Evolutionary conservation across 2,113 vertebrate species (phyloP).

Genomic region (Opisthocomus hoazin): DNA sequence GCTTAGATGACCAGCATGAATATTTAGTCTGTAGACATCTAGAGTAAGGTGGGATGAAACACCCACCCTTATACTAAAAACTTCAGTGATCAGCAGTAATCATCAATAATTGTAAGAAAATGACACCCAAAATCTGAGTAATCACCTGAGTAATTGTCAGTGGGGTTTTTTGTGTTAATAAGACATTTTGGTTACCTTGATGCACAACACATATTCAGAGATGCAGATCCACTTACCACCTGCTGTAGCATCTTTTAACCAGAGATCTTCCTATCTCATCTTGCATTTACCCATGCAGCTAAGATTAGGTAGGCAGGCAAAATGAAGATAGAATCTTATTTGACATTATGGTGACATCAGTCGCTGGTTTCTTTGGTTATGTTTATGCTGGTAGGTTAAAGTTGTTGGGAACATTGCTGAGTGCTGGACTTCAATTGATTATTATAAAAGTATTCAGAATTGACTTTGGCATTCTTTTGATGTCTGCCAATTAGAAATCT

Average conservation of each 20-base stretch:
- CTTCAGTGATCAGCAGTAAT: not conserved
- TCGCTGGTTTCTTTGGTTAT: not conserved
- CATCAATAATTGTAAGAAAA: not conserved
- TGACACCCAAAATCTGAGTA: not conserved
- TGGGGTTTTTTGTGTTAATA: not conserved
- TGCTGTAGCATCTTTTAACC: not conserved
- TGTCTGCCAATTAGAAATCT: not conserved
- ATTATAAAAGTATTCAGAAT: not conserved
- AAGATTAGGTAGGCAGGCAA: not conserved
- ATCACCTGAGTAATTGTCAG: not conserved
- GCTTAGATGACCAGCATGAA: not conserved
- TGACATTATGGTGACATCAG: not conserved
- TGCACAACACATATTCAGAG: not conserved
- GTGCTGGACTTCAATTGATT: not conserved
- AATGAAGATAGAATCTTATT: not conserved
- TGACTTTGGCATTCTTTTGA: not conserved
- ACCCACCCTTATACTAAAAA: not conserved
- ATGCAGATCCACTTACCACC: not conserved
- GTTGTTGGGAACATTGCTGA: not conserved
- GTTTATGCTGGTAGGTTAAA: not conserved
- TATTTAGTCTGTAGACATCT: not conserved
- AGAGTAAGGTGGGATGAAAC: not conserved
- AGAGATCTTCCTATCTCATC: not conserved
- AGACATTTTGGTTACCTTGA: not conserved
- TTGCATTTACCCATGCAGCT: not conserved